phyloP scores from a whole-genome alignment of 1,140 invertebrate species.

The Arion vulgaris region DNA sequence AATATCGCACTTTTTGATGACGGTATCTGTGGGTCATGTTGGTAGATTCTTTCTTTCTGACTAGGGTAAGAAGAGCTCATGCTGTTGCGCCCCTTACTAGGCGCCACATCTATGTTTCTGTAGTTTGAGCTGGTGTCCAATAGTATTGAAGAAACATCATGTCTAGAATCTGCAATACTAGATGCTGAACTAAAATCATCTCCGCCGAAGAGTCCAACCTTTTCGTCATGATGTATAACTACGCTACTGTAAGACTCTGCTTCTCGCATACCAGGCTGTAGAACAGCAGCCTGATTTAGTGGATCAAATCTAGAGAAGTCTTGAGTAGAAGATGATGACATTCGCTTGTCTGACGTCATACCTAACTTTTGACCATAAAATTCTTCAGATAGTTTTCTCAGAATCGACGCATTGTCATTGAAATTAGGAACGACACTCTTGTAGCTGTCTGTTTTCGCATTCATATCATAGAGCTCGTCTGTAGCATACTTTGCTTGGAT shows the following conservation, averaged over 20 bases:
- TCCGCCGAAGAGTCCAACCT: conserved; percentile 56
- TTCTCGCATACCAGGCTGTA: conserved; percentile 56
- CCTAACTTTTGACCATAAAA: conserved; percentile 52
- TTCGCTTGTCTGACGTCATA: conserved; percentile 49
- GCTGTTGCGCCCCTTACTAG: conserved; percentile 51
- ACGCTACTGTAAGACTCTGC: conserved; percentile 66
- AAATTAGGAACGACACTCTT: neutral
- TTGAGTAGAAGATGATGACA: conserved; percentile 58
- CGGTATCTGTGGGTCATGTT: neutral
- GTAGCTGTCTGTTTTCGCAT: neutral
- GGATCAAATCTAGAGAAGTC: conserved; percentile 43
- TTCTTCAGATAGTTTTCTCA: conserved; percentile 78
- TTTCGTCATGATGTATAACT: conserved; percentile 61
- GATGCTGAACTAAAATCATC: conserved; percentile 58
- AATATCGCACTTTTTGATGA: neutral
- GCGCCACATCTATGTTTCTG: conserved; percentile 22
- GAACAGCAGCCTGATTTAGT: conserved; percentile 42
- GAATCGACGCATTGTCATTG: conserved; percentile 75
- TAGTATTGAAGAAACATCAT: conserved; percentile 42
- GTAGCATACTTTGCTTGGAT: conserved; percentile 51
- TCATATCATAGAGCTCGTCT: conserved; percentile 23
- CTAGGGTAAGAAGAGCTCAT: conserved; percentile 50
- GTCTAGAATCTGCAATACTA: conserved; percentile 50
- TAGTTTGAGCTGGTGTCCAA: conserved; percentile 28
- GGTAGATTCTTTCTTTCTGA: neutral